These are phyloP conservation scores for Cryptocheilus praepositus DNA, from an alignment of 2,888 invertebrate genomes.

Conservation along the genomic window DNA sequence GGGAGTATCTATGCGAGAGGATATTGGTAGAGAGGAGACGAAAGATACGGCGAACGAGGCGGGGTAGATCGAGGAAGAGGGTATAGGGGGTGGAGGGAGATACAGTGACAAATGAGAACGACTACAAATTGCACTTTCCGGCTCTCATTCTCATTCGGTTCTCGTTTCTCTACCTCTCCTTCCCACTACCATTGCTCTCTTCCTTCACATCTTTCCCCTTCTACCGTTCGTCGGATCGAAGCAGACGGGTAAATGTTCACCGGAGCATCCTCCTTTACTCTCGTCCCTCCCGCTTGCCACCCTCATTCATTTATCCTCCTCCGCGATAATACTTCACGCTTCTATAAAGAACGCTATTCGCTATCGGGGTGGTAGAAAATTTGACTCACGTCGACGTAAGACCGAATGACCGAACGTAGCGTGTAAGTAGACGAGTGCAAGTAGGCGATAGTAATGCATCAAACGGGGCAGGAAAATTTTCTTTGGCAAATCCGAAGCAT, in stretches of 20 bases:
- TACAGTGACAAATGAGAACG: conserved; percentile 71
- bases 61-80: conserved; percentile 16
- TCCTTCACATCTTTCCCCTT: conserved; percentile 18
- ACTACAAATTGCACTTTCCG: conserved; percentile 69
- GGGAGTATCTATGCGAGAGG: neutral
- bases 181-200: conserved; percentile 20
- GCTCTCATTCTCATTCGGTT: conserved; percentile 67
- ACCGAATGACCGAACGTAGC: conserved; percentile 29
- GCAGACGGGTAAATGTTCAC: conserved; percentile 54
- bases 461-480: neutral
- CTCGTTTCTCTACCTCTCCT: conserved; percentile 51
- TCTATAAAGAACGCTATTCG: conserved; percentile 52
- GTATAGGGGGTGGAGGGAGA: conserved; percentile 43
- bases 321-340: conserved; percentile 54
- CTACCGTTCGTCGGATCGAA: conserved; percentile 44
- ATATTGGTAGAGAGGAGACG: conserved; percentile 3
- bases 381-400: conserved; percentile 48
- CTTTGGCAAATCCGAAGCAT: conserved; percentile 10
- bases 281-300: conserved; percentile 34
- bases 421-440: too few relatives aligned
- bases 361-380: conserved; percentile 40
- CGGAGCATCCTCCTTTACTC: conserved; percentile 52
- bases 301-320: conserved; percentile 58
- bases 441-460: too few relatives aligned
- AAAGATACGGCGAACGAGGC: conserved; percentile 26